phyloP scores from a whole-genome alignment of 2,113 vertebrate species.

The Cyanoramphus novaezelandiae region DNA sequence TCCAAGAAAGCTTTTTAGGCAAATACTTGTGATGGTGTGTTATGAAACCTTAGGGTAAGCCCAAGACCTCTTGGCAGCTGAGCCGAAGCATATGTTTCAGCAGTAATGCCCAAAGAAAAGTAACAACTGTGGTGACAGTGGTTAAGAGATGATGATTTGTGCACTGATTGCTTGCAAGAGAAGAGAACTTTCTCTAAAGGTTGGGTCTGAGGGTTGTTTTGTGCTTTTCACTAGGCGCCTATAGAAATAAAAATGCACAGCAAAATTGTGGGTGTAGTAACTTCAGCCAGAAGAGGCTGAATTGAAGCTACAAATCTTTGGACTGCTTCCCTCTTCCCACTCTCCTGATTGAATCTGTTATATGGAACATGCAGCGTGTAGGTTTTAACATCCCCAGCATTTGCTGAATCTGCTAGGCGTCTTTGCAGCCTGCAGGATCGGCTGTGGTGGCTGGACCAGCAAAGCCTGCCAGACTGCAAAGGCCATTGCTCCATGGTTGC shows the following conservation, averaged over 20 bases:
- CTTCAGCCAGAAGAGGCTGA: constrained; percentile 6
- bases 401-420: not conserved
- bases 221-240: not conserved
- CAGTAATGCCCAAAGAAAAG: not conserved
- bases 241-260: constrained; percentile 16
- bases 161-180: not conserved
- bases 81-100: not conserved
- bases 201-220: not conserved
- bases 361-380: not conserved
- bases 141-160: not conserved
- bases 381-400: not conserved
- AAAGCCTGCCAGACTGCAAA: not conserved
- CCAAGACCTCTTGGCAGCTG: not conserved
- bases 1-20: not conserved
- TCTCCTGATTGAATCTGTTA: not conserved
- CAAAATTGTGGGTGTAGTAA: not conserved
- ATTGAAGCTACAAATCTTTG: constrained; percentile 19
- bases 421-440: not conserved
- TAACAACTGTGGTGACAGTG: not conserved
- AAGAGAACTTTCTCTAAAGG: not conserved
- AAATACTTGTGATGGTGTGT: not conserved
- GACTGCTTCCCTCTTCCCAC: constrained; percentile 34
- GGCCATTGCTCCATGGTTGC: not conserved
- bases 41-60: not conserved
- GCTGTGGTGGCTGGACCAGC: not conserved